Percentiles rank a stretch among this genome's conserved stretches.
These are phyloP conservation scores for Solea senegalensis DNA, from an alignment of 2,113 vertebrate species.

Conservation along the genomic window DNA sequence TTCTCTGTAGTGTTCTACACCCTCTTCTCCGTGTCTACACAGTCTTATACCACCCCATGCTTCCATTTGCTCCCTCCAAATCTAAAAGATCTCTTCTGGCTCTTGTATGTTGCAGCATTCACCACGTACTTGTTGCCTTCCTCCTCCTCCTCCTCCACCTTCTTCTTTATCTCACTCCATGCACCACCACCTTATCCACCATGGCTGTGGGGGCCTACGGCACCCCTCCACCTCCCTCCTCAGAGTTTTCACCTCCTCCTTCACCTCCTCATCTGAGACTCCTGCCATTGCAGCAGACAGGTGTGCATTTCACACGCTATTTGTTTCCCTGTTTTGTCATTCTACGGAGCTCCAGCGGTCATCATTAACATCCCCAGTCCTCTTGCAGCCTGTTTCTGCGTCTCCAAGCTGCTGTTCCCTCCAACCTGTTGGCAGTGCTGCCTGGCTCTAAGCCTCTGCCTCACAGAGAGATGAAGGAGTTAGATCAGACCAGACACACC, in stretches of 20 bases:
- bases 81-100: constrained; percentile 27
- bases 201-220: background rate
- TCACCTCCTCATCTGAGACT: constrained; percentile 40
- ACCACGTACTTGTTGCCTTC: background rate
- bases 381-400: constrained; percentile 45
- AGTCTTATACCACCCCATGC: constrained; percentile 13
- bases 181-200: background rate
- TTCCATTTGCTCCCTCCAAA: constrained; percentile 8
- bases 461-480: constrained; percentile 39
- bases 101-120: constrained; percentile 7
- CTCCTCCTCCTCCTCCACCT: constrained; percentile 11
- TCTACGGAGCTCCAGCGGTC: constrained; percentile 57
- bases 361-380: constrained; percentile 70
- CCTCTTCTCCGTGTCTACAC: constrained; percentile 10
- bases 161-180: background rate
- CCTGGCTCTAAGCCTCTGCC: constrained; percentile 44
- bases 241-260: constrained; percentile 38
- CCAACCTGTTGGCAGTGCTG: constrained; percentile 54
- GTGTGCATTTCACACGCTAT: constrained; percentile 76
- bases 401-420: constrained; percentile 63
- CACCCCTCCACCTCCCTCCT: constrained; percentile 54
- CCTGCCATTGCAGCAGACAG: constrained; percentile 55
- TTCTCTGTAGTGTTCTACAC: constrained; percentile 18
- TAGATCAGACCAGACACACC: constrained; percentile 33
- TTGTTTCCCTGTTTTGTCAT: constrained; percentile 72